Conservation (phyloP, 1,140 invertebrate genomes). For the Lutraria rhynchaena region DNA sequence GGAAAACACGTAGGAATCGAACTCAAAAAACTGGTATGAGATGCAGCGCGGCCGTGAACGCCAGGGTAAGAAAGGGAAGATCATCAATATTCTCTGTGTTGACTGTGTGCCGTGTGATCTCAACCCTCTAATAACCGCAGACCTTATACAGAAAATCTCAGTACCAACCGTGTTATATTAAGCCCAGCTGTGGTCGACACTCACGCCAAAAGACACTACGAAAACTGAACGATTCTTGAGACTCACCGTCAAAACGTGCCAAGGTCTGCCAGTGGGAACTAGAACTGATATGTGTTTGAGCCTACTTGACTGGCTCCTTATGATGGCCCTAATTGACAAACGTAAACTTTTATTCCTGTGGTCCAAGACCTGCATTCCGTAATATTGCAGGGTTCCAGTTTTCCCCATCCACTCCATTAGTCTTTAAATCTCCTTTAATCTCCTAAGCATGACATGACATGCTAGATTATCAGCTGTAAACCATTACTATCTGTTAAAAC, state of each 20-base stretch:
- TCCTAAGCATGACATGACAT: too few species aligned
- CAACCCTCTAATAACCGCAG: background rate
- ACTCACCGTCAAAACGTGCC: slow-evolving; percentile 8
- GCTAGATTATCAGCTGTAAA: too few species aligned
- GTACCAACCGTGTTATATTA: background rate
- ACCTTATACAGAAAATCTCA: background rate
- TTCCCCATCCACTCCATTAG: too few species aligned
- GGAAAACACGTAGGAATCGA: background rate
- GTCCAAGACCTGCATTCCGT: too few species aligned
- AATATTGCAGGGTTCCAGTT: too few species aligned
- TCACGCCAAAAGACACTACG: background rate
- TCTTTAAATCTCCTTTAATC: too few species aligned
- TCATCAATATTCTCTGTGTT: slow-evolving; percentile 1
- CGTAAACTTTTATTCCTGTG: background rate
- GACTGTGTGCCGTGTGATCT: background rate
- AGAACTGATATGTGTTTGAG: background rate
- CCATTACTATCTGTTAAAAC: too few species aligned
- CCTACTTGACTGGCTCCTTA: background rate
- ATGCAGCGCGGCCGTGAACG: background rate
- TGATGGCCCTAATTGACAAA: background rate
- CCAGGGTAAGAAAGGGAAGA: background rate
- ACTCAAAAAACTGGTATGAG: background rate
- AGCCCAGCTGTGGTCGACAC: background rate
- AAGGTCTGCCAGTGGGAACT: background rate
- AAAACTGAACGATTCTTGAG: background rate